Percentiles rank a stretch among this genome's conserved stretches.
These are phyloP conservation scores for Protonibea diacanthus DNA, from an alignment of 2,797 vertebrate species.

Conservation along the genomic window DNA sequence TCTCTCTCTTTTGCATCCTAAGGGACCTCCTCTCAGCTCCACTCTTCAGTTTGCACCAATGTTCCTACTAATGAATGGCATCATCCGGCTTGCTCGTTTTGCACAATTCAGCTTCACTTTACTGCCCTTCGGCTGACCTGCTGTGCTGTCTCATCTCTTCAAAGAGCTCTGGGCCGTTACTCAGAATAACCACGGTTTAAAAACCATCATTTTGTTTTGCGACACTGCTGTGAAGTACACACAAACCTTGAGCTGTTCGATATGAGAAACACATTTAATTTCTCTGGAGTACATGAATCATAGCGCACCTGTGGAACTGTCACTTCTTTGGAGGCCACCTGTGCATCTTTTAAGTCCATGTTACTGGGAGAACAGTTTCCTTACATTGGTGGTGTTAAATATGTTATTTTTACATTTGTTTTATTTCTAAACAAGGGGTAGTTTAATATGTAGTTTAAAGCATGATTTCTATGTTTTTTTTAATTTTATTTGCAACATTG, in stretches of 20 bases:
- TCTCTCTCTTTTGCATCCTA: conserved; percentile 47
- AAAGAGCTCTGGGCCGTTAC: conserved; percentile 51
- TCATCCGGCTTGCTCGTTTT: conserved; percentile 69
- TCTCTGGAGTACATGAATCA: conserved; percentile 34
- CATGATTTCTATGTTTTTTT: too few relatives aligned
- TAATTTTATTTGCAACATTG: too few relatives aligned
- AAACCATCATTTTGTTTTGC: conserved; percentile 9
- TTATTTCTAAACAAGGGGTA: neutral
- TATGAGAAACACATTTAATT: conserved; percentile 41
- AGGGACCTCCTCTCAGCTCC: conserved; percentile 68
- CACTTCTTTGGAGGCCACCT: conserved; percentile 29
- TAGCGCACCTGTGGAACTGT: conserved; percentile 17
- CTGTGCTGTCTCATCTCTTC: conserved; percentile 60
- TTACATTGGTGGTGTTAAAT: neutral
- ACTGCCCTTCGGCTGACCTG: conserved; percentile 59
- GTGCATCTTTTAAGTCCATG: neutral
- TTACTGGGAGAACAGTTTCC: neutral
- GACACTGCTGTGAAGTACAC: neutral
- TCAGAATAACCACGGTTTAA: conserved; percentile 30
- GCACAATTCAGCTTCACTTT: conserved; percentile 63
- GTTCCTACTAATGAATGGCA: conserved; percentile 72
- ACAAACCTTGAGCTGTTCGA: conserved; percentile 23
- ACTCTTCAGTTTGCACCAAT: conserved; percentile 58
- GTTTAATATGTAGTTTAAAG: neutral
- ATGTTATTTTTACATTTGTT: neutral